Percentiles rank a stretch among this genome's conserved stretches.
phyloP scores from a whole-genome alignment of 1,140 invertebrate species.

The Aphaenogaster rudis region DNA sequence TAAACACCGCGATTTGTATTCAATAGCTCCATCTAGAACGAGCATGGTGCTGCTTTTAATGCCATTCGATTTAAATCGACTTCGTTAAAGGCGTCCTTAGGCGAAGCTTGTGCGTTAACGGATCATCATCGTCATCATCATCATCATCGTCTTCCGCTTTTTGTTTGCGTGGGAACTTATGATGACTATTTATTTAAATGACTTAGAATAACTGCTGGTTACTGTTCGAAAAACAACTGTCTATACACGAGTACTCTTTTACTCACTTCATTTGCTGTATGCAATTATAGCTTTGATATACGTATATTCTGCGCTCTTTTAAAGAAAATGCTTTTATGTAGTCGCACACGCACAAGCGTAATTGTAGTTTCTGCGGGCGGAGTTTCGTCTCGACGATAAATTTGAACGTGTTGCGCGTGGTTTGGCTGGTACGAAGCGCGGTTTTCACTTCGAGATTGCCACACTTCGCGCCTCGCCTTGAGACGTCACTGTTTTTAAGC shows the following conservation, averaged over 20 bases:
- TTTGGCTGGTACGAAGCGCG: conserved; percentile 10
- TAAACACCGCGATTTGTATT: conserved; percentile 57
- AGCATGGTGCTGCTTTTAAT: conserved; percentile 27
- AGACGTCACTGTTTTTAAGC: conserved; percentile 50
- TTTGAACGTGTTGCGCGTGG: conserved; percentile 7
- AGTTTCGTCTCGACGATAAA: background rate
- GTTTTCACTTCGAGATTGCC: conserved; percentile 51
- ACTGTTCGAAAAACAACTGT: background rate
- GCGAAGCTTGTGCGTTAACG: background rate
- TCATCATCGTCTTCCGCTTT: conserved; percentile 40
- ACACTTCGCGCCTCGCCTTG: conserved; percentile 58
- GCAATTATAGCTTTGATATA: background rate
- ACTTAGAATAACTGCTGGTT: background rate
- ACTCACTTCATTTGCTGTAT: background rate
- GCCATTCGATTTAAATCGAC: conserved; percentile 26
- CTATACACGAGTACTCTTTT: background rate
- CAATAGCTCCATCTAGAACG: conserved; percentile 5
- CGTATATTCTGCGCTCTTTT: background rate
- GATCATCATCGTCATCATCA: background rate
- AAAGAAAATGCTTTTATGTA: background rate
- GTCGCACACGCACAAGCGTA: background rate
- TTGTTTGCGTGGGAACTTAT: background rate
- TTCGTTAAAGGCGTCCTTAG: conserved; percentile 23
- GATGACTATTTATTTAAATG: background rate
- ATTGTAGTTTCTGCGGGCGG: background rate